Percentiles rank a stretch among this genome's conserved stretches.
phyloP scores from a whole-genome alignment of 2,113 vertebrate species.

The Phocoena phocoena region DNA sequence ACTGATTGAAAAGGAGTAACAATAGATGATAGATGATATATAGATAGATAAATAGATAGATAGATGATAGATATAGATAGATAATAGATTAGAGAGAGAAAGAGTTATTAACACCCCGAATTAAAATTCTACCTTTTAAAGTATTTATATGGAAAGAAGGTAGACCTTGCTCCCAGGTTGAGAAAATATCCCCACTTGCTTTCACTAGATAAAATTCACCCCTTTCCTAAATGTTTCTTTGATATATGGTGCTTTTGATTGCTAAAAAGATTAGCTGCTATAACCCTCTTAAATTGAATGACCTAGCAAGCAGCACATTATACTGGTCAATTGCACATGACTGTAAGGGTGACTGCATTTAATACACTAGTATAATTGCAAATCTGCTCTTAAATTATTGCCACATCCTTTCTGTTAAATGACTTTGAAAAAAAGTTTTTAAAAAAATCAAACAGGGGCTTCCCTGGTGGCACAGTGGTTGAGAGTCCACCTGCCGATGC shows the following conservation, averaged over 20 bases:
- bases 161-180: neutral
- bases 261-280: slow-evolving; percentile 45
- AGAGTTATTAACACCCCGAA: neutral
- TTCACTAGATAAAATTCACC: slow-evolving; percentile 6
- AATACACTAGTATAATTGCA: slow-evolving; percentile 58
- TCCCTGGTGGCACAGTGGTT: too few relatives aligned
- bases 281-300: slow-evolving; percentile 54
- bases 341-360: slow-evolving; percentile 59
- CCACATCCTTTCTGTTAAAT: slow-evolving; percentile 15
- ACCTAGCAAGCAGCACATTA: slow-evolving; percentile 42
- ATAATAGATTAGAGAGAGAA: neutral
- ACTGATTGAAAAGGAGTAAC: neutral
- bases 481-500: too few relatives aligned
- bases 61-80: neutral
- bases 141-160: neutral
- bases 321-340: slow-evolving; percentile 43
- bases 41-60: neutral
- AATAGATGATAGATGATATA: neutral
- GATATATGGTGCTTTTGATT: neutral
- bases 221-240: slow-evolving; percentile 11
- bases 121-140: neutral
- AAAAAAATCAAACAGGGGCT: too few relatives aligned
- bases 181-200: neutral
- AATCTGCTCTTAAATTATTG: slow-evolving; percentile 59
- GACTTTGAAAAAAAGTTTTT: neutral